Evolutionary conservation across 2,888 invertebrate genomes (phyloP).

Genomic region (Biston betularia): DNA sequence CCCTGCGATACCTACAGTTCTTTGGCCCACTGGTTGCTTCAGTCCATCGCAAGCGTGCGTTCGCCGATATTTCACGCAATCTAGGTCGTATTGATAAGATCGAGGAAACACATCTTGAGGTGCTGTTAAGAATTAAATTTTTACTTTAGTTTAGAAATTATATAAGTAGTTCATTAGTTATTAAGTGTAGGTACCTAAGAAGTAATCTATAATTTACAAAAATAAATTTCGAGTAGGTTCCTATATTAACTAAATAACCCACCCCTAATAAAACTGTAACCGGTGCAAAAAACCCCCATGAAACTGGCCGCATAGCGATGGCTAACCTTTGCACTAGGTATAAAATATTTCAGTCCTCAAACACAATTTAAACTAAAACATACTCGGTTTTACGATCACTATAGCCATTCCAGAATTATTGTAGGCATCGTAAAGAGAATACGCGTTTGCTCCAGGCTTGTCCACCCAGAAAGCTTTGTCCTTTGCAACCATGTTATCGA

Average conservation of each 20-base stretch:
- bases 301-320: too few relatives aligned
- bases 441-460: slow-evolving; percentile 84
- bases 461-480: slow-evolving; percentile 85
- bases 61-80: slow-evolving; percentile 79
- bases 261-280: too few relatives aligned
- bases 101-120: slow-evolving; percentile 82
- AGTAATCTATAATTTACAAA: too few relatives aligned
- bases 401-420: slow-evolving; percentile 72
- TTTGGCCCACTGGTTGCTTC: slow-evolving; percentile 43
- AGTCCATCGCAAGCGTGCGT: slow-evolving; percentile 67
- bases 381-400: slow-evolving; percentile 65
- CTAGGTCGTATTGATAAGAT: slow-evolving; percentile 85
- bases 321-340: too few relatives aligned
- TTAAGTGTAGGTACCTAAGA: too few relatives aligned
- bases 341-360: too few relatives aligned
- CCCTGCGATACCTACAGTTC: slow-evolving; percentile 39
- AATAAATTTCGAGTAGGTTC: too few relatives aligned
- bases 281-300: too few relatives aligned
- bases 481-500: slow-evolving; percentile 77
- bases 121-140: slow-evolving; percentile 50
- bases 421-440: slow-evolving; percentile 80
- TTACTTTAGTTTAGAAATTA: neutral
- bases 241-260: too few relatives aligned
- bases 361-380: slow-evolving; percentile 16
- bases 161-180: too few relatives aligned